Percentiles rank a stretch among this genome's conserved stretches.
Conservation (phyloP, 2,113 vertebrate species). For the Larimichthys polyactis region DNA sequence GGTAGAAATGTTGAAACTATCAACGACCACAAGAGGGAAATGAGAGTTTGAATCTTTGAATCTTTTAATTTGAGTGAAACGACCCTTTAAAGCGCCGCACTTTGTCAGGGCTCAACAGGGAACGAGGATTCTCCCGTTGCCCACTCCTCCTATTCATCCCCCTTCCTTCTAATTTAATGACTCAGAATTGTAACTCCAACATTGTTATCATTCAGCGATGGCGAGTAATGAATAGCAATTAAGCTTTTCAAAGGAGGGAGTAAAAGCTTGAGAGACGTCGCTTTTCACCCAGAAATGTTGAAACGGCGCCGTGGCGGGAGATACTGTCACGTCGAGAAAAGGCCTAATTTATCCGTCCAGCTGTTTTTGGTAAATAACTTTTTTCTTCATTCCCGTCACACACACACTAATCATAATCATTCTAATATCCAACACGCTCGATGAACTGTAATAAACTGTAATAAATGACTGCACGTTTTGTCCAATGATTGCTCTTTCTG, state of each 20-base stretch:
- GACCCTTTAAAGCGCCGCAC: slow-evolving; percentile 39
- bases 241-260: slow-evolving; percentile 72
- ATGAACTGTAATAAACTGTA: slow-evolving; percentile 76
- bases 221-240: slow-evolving; percentile 81
- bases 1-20: not conserved
- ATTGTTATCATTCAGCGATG: slow-evolving; percentile 79
- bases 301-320: slow-evolving; percentile 56
- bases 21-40: not conserved
- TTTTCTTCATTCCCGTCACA: slow-evolving; percentile 34
- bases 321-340: slow-evolving; percentile 68
- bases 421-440: slow-evolving; percentile 77
- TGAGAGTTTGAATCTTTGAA: not conserved
- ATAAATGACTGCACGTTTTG: slow-evolving; percentile 75
- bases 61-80: slow-evolving; percentile 22
- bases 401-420: slow-evolving; percentile 46
- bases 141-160: slow-evolving; percentile 63
- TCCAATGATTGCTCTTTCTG: slow-evolving; percentile 74
- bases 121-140: slow-evolving; percentile 37
- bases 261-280: slow-evolving; percentile 69
- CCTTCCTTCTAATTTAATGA: slow-evolving; percentile 77
- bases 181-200: slow-evolving; percentile 79
- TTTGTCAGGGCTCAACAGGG: slow-evolving; percentile 35
- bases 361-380: slow-evolving; percentile 79
- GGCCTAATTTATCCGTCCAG: slow-evolving; percentile 74
- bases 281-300: slow-evolving; percentile 77